Base-by-base conservation (phyloP, 2,113 vertebrate genomes). In the Mixornis gularis region DNA sequence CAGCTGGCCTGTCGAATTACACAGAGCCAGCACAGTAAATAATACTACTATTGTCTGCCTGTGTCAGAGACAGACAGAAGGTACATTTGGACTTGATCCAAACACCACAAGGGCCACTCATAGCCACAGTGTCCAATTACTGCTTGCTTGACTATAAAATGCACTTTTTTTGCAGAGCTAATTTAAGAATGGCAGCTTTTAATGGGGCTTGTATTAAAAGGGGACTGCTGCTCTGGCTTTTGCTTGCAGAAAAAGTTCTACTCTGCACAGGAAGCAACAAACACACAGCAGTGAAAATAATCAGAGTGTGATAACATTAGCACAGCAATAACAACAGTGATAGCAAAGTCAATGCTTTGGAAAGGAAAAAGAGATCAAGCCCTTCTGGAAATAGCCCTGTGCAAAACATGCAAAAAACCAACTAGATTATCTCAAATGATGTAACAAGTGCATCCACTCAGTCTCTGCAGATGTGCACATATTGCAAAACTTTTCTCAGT, bases 11-110 rank as follows among this genome's bases (percentile, higher is more conserved):
- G 97, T 97, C 95, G 92, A 97, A 97, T 96, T 92, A 97, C 96
- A 96, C 77, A 95, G 95, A 97, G 97, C 96, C 97, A 96, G 96
- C 87, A 96, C 96, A 90, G 97, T 97, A 98, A 98, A 98, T 98
- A 98, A 98, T 98, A 97, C 97, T 66, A 73, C 97, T 96, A 98
- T 98, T 98, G 98, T 98, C 96, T 98, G 97, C 96, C 91, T 93
- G 93, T 96, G 97, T 97, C 97, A 97, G 96, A 98, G 97, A 98
- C 97, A 97, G 98, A 98, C 98, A 98, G 98, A 98, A 98, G 98
- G 98, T 98, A 97, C 97, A 97, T 97, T 98, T 98, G 98, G 98
- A 97, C 87, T 66, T 16, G 38, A 7, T 97, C 98, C 98, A 98
- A 97, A 96, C 96, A 97, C 97, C 92, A 96, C 97, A 93, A 98